Evolutionary conservation across 2,888 invertebrate species (phyloP).

Genomic region (Orchestes rusci): DNA sequence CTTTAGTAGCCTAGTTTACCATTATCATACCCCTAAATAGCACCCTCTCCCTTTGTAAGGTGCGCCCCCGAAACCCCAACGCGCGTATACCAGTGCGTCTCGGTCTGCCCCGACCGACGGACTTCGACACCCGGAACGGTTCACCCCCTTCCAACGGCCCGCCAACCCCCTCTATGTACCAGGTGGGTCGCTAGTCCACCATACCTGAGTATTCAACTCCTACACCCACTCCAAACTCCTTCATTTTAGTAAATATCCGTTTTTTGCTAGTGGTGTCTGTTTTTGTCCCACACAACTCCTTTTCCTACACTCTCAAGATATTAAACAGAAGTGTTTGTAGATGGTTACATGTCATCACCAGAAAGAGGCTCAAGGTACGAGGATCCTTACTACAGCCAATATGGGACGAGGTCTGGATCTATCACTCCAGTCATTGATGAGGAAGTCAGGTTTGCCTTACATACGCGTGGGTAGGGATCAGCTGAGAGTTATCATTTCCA

Average conservation of each 20-base stretch:
- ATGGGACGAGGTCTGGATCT: conserved; percentile 59
- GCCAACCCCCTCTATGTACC: conserved; percentile 50
- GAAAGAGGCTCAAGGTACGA: conserved; percentile 75
- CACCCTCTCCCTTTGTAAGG: too few relatives aligned
- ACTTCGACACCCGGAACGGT: conserved; percentile 42
- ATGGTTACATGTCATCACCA: conserved; percentile 84
- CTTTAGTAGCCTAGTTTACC: too few relatives aligned
- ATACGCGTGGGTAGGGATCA: not conserved
- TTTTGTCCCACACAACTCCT: too few relatives aligned
- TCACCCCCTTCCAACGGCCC: conserved; percentile 43
- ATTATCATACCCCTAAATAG: too few relatives aligned
- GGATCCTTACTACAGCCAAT: conserved; percentile 82
- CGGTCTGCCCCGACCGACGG: conserved; percentile 32
- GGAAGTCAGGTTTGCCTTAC: conserved; percentile 60
- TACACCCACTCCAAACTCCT: not conserved
- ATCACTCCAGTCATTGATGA: conserved; percentile 91
- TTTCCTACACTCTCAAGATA: too few relatives aligned
- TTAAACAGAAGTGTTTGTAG: too few relatives aligned
- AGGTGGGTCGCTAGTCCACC: conserved; percentile 53
- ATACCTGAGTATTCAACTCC: too few relatives aligned
- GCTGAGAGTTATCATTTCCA: conserved; percentile 33
- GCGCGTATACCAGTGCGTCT: conserved; percentile 47
- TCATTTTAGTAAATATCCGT: not conserved
- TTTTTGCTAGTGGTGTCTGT: too few relatives aligned
- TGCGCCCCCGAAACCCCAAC: conserved; percentile 56